A percentile compares a stretch with the other conserved stretches of the same genome.
These are phyloP conservation scores for Tenebrosternarchus preto DNA, from an alignment of 2,113 vertebrate species.

Conservation along the genomic window DNA sequence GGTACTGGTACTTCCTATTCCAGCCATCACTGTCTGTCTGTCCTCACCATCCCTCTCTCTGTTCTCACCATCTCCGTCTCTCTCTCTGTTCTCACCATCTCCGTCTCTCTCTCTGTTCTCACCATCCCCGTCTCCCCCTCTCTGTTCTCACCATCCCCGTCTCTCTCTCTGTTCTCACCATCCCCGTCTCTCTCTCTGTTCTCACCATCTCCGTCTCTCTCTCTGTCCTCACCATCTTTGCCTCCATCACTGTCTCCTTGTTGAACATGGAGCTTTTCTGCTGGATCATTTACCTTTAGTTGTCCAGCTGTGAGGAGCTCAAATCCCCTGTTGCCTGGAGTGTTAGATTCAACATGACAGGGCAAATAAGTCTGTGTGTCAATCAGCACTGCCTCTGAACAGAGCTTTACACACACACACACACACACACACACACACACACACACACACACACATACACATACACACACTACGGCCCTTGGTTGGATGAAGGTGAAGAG, in stretches of 20 bases:
- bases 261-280: slow-evolving; percentile 27
- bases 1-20: too few species aligned
- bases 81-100: too few species aligned
- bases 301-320: not conserved
- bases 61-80: too few species aligned
- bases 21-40: too few species aligned
- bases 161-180: too few species aligned
- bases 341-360: slow-evolving; percentile 45
- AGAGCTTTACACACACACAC: slow-evolving; percentile 17
- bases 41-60: too few species aligned
- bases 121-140: too few species aligned
- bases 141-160: too few species aligned
- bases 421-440: slow-evolving; percentile 5
- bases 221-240: not conserved
- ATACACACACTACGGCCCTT: slow-evolving; percentile 10
- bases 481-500: not conserved
- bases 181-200: too few species aligned
- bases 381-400: slow-evolving; percentile 7
- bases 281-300: slow-evolving; percentile 30
- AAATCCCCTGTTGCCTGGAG: slow-evolving; percentile 47
- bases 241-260: not conserved
- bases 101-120: too few species aligned
- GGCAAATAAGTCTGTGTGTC: slow-evolving; percentile 38
- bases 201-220: too few species aligned
- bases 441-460: not conserved